Evolutionary conservation across 2,888 invertebrate genomes (phyloP).

Genomic region (Limnephilus lunatus): DNA sequence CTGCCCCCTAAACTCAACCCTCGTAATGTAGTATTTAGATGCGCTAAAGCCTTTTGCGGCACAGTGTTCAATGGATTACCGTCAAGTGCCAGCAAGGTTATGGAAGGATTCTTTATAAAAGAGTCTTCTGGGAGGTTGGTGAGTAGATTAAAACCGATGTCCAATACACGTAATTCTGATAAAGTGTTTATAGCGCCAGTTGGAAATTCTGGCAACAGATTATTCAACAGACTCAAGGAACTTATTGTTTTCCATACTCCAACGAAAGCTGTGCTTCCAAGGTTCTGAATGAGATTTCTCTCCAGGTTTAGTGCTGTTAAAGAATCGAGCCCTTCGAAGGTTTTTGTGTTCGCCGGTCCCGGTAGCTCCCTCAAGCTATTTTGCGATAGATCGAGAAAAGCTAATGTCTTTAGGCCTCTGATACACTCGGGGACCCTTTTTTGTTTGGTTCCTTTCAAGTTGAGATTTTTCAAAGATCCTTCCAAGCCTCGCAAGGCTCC

Average conservation of each 20-base stretch:
- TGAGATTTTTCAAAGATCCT: constrained; percentile 89
- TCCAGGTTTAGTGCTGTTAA: constrained; percentile 93
- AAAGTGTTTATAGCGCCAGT: constrained; percentile 87
- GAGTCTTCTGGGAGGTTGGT: constrained; percentile 88
- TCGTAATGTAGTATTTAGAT: constrained; percentile 88
- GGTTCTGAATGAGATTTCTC: constrained; percentile 88
- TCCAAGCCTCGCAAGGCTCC: constrained; percentile 89
- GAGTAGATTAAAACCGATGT: constrained; percentile 94
- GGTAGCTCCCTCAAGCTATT: constrained; percentile 91
- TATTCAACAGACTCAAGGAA: constrained; percentile 92
- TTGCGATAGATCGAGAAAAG: constrained; percentile 93
- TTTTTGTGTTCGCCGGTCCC: constrained; percentile 81
- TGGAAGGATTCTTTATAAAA: constrained; percentile 88
- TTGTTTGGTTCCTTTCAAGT: constrained; percentile 91
- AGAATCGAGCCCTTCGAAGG: constrained; percentile 88
- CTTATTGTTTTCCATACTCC: constrained; percentile 90
- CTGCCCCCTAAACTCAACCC: constrained; percentile 93
- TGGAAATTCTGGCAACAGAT: constrained; percentile 92
- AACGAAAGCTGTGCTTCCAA: constrained; percentile 86
- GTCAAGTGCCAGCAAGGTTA: constrained; percentile 92
- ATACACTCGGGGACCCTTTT: constrained; percentile 88
- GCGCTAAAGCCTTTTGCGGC: constrained; percentile 86
- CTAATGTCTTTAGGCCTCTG: constrained; percentile 85
- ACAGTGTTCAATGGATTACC: constrained; percentile 93
- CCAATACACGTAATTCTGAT: constrained; percentile 89